Evolutionary conservation across 2,888 invertebrate genomes (phyloP).

Genomic region (Agrotis exclamationis): DNA sequence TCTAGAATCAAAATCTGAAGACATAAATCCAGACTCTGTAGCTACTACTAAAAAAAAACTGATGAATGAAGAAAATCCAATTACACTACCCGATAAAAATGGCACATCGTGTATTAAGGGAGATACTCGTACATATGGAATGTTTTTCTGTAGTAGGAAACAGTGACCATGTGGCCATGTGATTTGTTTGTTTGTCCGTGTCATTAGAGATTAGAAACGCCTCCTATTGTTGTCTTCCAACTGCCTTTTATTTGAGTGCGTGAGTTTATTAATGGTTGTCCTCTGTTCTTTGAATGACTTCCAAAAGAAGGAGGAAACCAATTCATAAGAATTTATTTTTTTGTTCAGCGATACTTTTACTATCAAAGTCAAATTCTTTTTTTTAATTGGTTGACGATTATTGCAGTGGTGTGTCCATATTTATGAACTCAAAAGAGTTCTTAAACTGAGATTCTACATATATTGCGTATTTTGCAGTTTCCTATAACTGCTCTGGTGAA

Average conservation of each 20-base stretch:
- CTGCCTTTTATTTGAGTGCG: conserved; percentile 50
- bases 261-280: conserved; percentile 32
- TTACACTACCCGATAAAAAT: conserved; percentile 7
- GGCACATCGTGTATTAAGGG: background rate
- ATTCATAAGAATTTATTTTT: too few relatives aligned
- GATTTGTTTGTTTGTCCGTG: conserved; percentile 32
- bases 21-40: background rate
- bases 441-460: too few relatives aligned
- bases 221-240: conserved; percentile 36
- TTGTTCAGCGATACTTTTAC: too few relatives aligned
- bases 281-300: conserved; percentile 8
- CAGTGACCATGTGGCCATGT: conserved; percentile 31
- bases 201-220: conserved; percentile 48
- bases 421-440: too few relatives aligned
- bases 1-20: too few relatives aligned
- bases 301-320: too few relatives aligned
- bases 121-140: background rate
- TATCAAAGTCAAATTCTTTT: too few relatives aligned
- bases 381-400: too few relatives aligned
- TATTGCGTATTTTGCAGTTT: too few relatives aligned
- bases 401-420: too few relatives aligned
- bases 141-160: conserved; percentile 16
- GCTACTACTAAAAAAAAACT: background rate
- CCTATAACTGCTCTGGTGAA: too few relatives aligned
- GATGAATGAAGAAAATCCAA: background rate